Percentiles rank a stretch among this genome's conserved stretches.
Evolutionary conservation across 2,888 invertebrate genomes (phyloP).

Genomic region (Ornithoptera alexandrae): DNA sequence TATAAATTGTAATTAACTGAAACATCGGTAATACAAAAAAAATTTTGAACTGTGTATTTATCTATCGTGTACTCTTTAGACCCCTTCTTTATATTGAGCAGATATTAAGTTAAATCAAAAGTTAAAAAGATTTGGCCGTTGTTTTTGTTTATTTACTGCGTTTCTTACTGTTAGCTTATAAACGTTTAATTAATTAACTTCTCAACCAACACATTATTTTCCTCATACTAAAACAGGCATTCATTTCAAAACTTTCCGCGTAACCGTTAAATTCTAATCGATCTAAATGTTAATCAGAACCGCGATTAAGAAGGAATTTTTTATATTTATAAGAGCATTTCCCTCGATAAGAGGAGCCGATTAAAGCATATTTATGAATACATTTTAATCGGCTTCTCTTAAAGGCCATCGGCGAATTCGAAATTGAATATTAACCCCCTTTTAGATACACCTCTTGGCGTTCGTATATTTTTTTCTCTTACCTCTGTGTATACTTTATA

Average conservation of each 20-base stretch:
- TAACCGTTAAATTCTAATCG: slow-evolving; percentile 58
- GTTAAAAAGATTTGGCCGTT: background rate
- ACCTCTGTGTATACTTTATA: slow-evolving; percentile 43
- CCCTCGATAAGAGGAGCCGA: slow-evolving; percentile 36
- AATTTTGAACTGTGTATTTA: background rate
- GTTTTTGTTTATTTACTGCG: background rate
- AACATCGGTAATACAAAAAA: background rate
- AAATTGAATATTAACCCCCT: slow-evolving; percentile 77
- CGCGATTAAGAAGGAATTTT: slow-evolving; percentile 54
- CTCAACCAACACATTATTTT: background rate
- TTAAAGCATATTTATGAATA: slow-evolving; percentile 51
- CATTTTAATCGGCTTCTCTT: slow-evolving; percentile 56
- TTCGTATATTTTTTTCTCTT: slow-evolving; percentile 53
- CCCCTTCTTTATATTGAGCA: background rate
- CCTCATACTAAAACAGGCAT: background rate
- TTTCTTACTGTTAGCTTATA: no score
- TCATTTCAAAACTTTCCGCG: slow-evolving; percentile 32
- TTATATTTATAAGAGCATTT: slow-evolving; percentile 60
- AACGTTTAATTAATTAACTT: background rate
- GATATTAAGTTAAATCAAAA: background rate
- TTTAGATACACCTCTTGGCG: slow-evolving; percentile 71
- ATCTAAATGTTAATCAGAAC: slow-evolving; percentile 54
- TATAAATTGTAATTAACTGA: no score
- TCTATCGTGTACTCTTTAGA: background rate
- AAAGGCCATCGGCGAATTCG: slow-evolving; percentile 68